Base-by-base conservation (phyloP, 2,113 vertebrate genomes). In the Poeciliopsis occidentalis region DNA sequence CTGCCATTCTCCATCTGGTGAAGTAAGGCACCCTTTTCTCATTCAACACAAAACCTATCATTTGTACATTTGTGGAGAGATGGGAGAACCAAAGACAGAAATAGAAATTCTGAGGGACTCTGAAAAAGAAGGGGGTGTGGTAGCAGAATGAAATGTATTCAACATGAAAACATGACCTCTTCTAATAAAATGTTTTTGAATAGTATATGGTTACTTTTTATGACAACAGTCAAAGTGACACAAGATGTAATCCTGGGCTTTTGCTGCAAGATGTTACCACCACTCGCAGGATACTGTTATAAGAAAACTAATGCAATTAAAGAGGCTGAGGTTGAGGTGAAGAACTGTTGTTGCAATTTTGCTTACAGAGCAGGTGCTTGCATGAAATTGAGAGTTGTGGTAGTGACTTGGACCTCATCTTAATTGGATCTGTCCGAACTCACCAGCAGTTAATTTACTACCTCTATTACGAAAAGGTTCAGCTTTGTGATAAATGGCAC, bases 351-450 rank as follows among this genome's bases (percentile, higher is more conserved):
- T 63, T 31, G 41, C 37, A 57, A 44, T 12, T 61, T 47, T 15
- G 60, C 5, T 24, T 12, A 0, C 17, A 64, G 4, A 60, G 69
- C 34, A 29, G 26, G 63, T 51, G 64, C 73, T 47, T 47, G 57
- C 51, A n/a, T 57, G 0, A n/a, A 57, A 24, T 22, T 22, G 22
- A 57, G 24, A 24, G 63, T 68, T 15, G 31, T 27, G 79, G 70
- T 75, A 75, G 76, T 67, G 69, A 69, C 79, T 76, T 60, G 69
- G 73, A 67, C 83, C 80, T 77, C 78, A 24, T 76, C 87, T 73
- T 91, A 92, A 92, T 89, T 91, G 89, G 85, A 91, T 86, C 81
- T 91, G 89, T 91, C 92, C 89, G 81, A 91, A 87, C 72, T 70
- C 8, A 4, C 70, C 63, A 68, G 29, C 85, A 8, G 80, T 81